These are phyloP conservation scores for Bubalus kerabau DNA, from an alignment of 2,113 vertebrate genomes.

Conservation along the genomic window DNA sequence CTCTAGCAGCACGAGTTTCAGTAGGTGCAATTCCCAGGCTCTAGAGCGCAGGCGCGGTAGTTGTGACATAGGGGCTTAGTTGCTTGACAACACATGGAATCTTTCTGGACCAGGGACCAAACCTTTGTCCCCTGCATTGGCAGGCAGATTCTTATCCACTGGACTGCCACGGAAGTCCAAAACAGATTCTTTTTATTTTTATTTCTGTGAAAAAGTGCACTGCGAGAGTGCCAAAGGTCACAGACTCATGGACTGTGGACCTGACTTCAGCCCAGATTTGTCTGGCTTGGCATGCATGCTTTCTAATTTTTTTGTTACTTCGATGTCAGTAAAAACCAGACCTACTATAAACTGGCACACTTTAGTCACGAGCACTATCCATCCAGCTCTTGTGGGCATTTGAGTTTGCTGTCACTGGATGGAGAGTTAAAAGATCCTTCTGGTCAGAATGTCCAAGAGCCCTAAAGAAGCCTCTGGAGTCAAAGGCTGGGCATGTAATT, in stretches of 20 bases:
- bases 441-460: background rate
- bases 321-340: background rate
- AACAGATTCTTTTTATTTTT: background rate
- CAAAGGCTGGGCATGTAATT: background rate
- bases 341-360: background rate
- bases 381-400: background rate
- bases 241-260: background rate
- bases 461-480: background rate
- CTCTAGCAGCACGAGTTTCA: background rate
- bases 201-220: background rate
- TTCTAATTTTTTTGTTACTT: background rate
- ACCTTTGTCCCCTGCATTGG: background rate
- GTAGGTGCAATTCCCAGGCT: background rate
- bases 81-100: background rate
- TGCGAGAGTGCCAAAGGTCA: background rate
- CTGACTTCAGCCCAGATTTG: background rate
- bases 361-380: fast-evolving
- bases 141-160: background rate
- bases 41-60: fast-evolving
- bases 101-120: background rate
- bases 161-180: background rate
- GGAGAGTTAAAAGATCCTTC: background rate
- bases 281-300: background rate
- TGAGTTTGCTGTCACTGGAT: background rate
- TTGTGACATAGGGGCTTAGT: background rate